Evolutionary conservation across 2,888 invertebrate genomes (phyloP), one percentile per base, ranked within the genome.

Genomic region (Amorpha juglandis): DNA sequence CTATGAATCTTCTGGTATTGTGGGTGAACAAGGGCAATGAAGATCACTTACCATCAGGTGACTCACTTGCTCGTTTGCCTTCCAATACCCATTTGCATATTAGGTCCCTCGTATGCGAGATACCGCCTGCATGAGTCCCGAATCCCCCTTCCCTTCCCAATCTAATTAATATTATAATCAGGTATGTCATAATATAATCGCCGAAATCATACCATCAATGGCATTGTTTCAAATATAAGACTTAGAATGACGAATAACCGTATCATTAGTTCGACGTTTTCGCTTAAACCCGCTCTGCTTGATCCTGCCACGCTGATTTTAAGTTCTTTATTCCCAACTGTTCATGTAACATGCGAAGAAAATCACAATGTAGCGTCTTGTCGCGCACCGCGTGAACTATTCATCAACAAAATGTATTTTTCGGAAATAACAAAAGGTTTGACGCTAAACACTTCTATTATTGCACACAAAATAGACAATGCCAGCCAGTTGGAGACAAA

Each of bases 371-470:
- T 81, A 84, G 82, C 82, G 81, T 87, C 86, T 84, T 79, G 89
- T 84, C 80, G 87, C 87, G 76, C 87, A 81, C 84, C 92, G 91
- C 89, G 90, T 87, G 88, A 83, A 82, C 88, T 82, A 90, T 91
- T 90, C 89, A 90, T 82, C 79, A 82, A 75, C 71, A 75, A 77
- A 74, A 74, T 79, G 79, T 81, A 78, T 84, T 90, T 90, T 91
- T 86, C 83, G 79, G 81, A 81, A 80, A 75, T 76, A 83, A 92
- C 91, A 93, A 93, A 90, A 87, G 90, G 79, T 77, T 73, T 87
- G 91, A 91, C 87, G 88, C 85, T 93, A 92, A 92, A 93, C 93
- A 92, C 87, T 86, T 85, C 90, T 85, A 92, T 93, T 93, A 92
- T 93, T 87, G 81, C 85, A 75, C 84, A 76, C 78, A 82, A 86